Percentiles rank a stretch among this genome's conserved stretches.
Conservation (phyloP, 2,113 vertebrate genomes). For the Ochotona curzoniae region DNA sequence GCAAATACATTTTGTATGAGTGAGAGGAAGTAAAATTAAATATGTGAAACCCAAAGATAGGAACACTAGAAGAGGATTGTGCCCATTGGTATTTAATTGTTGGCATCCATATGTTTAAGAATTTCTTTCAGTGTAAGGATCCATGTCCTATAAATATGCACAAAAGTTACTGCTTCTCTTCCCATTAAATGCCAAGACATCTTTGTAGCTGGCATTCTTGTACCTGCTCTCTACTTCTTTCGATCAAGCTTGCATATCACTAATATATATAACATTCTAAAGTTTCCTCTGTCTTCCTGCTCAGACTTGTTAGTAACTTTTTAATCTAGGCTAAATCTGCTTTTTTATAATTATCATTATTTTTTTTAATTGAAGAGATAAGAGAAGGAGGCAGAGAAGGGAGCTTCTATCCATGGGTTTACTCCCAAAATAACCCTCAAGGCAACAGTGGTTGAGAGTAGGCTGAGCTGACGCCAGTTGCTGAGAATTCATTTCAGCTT, state of each 20-base stretch:
- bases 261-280: neutral
- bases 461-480: too few relatives aligned
- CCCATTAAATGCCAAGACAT: neutral
- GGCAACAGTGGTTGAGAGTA: too few relatives aligned
- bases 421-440: too few relatives aligned
- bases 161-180: neutral
- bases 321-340: too few relatives aligned
- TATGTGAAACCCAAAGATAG: neutral
- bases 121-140: neutral
- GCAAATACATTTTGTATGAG: neutral
- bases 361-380: too few relatives aligned
- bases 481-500: too few relatives aligned
- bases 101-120: neutral
- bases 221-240: neutral
- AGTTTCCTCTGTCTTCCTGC: neutral
- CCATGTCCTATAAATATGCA: neutral
- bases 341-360: too few relatives aligned
- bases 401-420: too few relatives aligned
- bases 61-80: neutral
- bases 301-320: neutral
- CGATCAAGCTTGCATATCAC: neutral
- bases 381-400: too few relatives aligned
- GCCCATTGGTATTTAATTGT: neutral
- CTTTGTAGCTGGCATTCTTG: neutral
- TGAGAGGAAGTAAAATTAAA: conserved; percentile 9